Base-by-base conservation (phyloP, 2,888 invertebrate genomes). In the Deroplatys truncata region DNA sequence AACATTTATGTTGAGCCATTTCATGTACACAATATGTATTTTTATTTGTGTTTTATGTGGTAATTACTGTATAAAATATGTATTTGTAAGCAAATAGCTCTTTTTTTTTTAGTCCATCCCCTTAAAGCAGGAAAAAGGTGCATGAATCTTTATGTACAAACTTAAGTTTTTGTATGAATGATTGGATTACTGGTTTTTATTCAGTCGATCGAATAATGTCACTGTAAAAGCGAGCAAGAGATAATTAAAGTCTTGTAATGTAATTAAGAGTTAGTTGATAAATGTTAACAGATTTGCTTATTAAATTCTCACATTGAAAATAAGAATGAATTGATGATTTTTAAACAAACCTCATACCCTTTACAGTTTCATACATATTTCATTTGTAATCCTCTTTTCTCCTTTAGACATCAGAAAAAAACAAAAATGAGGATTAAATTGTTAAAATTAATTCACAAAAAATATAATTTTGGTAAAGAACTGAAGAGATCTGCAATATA, bases 261-360 rank as follows among this genome's bases (percentile, higher is more conserved):
- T 86, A 88, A 86, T 89, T 86, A 56, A 31, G 84, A 49, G 82
- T 28, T 82, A 83, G 88, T 49, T 85, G 90, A 88, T 90, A 84
- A 85, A 90, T 89, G 89, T 89, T 90, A 90, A 90, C 90, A 89
- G 35, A 88, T 90, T 90, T 90, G 90, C 90, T 90, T 90, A 90
- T 90, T 90, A 90, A 90, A 90, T 88, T 88, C 90, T 90, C 90
- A 90, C 90, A 86, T 72, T 72, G 56, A 72, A 72, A 72, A 72
- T 72, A 72, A 72, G 7, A 20, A 72, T 72, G 56, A 16, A 72
- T 20, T 72, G 2, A 72, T 25, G 25, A 72, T 72, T 72, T 72
- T 16, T 5, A 20, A 72, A 5, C 20, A 20, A 2, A 72, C 20
- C 56, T 20, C 56, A 72, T 25, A 20, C 20, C 56, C 16, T 72